Conservation (phyloP, 2,888 invertebrate genomes). For the Eupithecia inturbata region DNA sequence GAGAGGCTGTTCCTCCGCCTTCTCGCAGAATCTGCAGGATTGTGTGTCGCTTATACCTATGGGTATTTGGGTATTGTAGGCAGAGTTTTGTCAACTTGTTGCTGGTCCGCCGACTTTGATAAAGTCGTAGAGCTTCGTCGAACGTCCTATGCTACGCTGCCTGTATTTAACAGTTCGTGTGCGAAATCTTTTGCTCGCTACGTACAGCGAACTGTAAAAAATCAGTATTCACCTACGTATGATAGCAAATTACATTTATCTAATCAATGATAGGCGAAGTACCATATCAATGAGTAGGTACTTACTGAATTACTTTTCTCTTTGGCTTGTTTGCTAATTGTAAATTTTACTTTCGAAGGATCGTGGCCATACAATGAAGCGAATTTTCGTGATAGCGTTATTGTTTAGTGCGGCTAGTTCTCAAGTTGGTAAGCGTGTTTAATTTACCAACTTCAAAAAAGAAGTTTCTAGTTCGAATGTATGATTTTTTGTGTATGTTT, state of each 20-base stretch:
- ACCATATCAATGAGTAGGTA: not conserved
- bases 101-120: too few relatives aligned
- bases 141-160: not conserved
- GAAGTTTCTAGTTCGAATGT: not conserved
- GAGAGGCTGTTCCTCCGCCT: too few relatives aligned
- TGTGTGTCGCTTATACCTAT: too few relatives aligned
- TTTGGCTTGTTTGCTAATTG: not conserved
- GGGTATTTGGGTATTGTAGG: too few relatives aligned
- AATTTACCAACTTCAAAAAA: not conserved
- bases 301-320: not conserved
- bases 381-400: not conserved
- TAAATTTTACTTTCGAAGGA: not conserved
- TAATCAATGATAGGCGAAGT: not conserved
- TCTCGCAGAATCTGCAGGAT: too few relatives aligned
- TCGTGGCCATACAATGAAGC: not conserved
- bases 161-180: not conserved
- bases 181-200: not conserved
- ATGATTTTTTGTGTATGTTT: not conserved
- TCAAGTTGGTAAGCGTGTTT: conserved; percentile 24
- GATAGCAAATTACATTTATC: not conserved
- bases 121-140: not conserved
- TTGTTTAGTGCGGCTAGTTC: conserved; percentile 9
- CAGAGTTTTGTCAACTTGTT: too few relatives aligned
- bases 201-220: not conserved
- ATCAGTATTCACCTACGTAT: not conserved